Base-by-base conservation (phyloP, 1,140 invertebrate species). In the Pemphigus obesinymphae region DNA sequence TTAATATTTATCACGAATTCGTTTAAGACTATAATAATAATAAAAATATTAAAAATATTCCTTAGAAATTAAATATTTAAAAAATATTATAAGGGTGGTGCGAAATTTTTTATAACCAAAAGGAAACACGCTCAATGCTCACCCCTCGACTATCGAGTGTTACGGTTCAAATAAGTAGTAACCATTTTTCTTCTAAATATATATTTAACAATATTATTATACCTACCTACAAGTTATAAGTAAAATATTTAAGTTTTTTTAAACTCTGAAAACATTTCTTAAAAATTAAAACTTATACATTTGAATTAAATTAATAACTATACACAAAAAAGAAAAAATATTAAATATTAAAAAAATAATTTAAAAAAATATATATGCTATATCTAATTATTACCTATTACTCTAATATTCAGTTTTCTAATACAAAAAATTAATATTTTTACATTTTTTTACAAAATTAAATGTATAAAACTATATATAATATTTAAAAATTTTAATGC, bases 71-170 rank as follows among this genome's bases (percentile, higher is more conserved):
- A 45, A 5, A 43, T 26, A 70, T 70, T 70, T 43, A 23, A 3
- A 70, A 23, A 23, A 43, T 45, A 50, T 50, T 48, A 4, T 29
- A 50, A 50, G 70, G 45, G 70, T 73, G 2, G 26, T 50, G 43
- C 7, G 26, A 31, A 48, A 26, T 29, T 31, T 48, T 50, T 34
- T 31, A 20, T 13, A 40, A 43, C 53, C 3, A 45, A 80, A 63
- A 80, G 76, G 76, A 80, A 80, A 80, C 55, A 80, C 76, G 76
- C 76, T 37, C 26, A 43, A 37, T 80, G 76, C 50, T 80, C 76
- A 80, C 76, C 53, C 53, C n/a, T n/a, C n/a, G n/a, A n/a, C n/a
- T n/a, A n/a, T 58, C 37, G 26, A 80, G 15, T 58, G 76, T 80
- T 61, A 80, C 76, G 76, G 76, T 80, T 80, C n/a, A 61, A 63